Evolutionary conservation across 2,888 invertebrate genomes (phyloP), one percentile per base, ranked within the genome.

Genomic region (Chloromyia formosa): DNA sequence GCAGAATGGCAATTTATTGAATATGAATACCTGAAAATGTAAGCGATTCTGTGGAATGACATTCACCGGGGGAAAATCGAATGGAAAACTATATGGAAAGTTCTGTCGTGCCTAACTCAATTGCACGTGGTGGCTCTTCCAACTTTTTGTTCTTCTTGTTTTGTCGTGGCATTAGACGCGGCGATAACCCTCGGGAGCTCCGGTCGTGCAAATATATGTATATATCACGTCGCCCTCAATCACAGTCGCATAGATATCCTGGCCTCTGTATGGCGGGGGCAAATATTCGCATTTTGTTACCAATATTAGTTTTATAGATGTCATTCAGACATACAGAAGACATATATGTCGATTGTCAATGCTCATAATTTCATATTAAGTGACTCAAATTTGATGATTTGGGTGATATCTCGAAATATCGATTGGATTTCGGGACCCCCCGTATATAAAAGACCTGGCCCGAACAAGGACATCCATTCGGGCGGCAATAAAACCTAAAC

Each of bases 341-440:
- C 27, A 66, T 66, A 69, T 54, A 69, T 54, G 69, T 69, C 54
- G 69, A 54, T 54, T 71, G 60, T 54, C 66, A 72, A 58, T 60
- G 35, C 22, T 60, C 66, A 75, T 76, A 76, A 76, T 76, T 76
- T 76, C 69, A 71, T 74, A 76, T 76, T 76, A 76, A 76, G 75
- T 75, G 75, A 71, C 75, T 75, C 54, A 35, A 74, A 74, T 73
- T 76, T 73, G 71, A 74, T 72, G 73, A 69, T 75, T 75, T 77
- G 74, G 27, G 77, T 77, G 77, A 77, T 77, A 75, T 77, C 77
- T 74, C 77, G 68, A 60, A 22, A 62, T 77, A 77, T 77, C 72
- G 77, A 77, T 77, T 77, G 27, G 27, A 35, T 4, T 2, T 2
- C 27, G 27, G 7, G 2, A 2, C 7, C 27, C 75, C 73, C 54